Evolutionary conservation across 2,888 invertebrate species (phyloP), one percentile per base, ranked within the genome.

Genomic region (Crocallis elinguaria): DNA sequence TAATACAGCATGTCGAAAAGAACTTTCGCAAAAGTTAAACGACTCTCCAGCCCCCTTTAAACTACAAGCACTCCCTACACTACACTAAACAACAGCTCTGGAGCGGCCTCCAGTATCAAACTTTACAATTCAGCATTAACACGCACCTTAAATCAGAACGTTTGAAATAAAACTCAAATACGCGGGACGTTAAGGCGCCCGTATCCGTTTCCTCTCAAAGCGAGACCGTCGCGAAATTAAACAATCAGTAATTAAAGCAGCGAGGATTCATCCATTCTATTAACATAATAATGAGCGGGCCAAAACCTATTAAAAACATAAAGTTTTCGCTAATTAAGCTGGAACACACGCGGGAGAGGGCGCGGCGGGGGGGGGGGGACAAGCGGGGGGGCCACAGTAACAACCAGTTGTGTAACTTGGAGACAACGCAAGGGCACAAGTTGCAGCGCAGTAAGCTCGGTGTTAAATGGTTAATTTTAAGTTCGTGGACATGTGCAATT

Each of bases 161-260:
- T 46, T 46, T 36, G 11, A 36, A 46, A 52, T 52, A 46, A 41
- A 46, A 52, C 46, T 52, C 52, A 52, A 52, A 52, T 30, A 52
- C 35, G 30, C 29, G 42, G 17, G 21, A 30, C 35, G 9, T 8
- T 25, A 11, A n/a, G 41, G 29, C 38, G 41, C 52, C 52, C 52
- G 46, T 46, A 52, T 52, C 46, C 36, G 33, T 46, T 33, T 21
- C 35, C 45, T 11, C 44, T 21, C 29, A 45, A 35, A 51, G 44
- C 32, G 50, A 11, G 32, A 19, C 21, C 49, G 21, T 43, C 50
- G 50, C 50, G 16, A 54, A 54, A 49, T 54, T 54, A 54, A 54
- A 54, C 53, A 54, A 54, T 54, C 43, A 54, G 48, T 49, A 54
- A 49, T 54, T 54, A 54, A 54, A 49, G 35, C 38, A 19, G 36